phyloP scores from a whole-genome alignment of 2,113 vertebrate genomes.

The Pseudopipra pipra region DNA sequence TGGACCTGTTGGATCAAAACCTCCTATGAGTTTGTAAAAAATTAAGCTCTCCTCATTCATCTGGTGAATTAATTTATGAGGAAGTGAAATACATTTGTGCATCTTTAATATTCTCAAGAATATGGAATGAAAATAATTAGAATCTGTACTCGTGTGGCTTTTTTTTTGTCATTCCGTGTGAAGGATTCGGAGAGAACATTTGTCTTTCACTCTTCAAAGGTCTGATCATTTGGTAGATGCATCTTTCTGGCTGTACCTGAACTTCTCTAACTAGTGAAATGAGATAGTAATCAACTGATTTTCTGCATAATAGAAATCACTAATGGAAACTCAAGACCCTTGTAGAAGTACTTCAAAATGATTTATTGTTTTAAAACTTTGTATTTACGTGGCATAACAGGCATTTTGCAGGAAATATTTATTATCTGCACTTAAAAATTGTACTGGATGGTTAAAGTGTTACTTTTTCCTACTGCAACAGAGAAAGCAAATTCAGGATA shows the following conservation, averaged over 20 bases:
- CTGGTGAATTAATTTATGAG: background rate
- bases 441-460: background rate
- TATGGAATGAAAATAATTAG: background rate
- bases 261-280: background rate
- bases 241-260: background rate
- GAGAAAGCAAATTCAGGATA: background rate
- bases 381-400: background rate
- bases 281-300: background rate
- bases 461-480: background rate
- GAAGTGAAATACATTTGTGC: background rate
- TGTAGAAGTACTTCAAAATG: background rate
- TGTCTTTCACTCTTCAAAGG: background rate
- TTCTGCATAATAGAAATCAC: background rate
- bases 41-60: background rate
- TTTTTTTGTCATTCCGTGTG: background rate
- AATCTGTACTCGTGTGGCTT: background rate
- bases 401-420: constrained; percentile 1
- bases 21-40: background rate
- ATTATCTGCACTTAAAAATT: constrained; percentile 6
- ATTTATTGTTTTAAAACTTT: background rate
- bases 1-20: background rate
- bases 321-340: background rate
- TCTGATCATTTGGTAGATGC: background rate
- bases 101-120: background rate
- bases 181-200: background rate